phyloP scores from a whole-genome alignment of 2,888 invertebrate genomes.

The Trissonchulus latispiculum region DNA sequence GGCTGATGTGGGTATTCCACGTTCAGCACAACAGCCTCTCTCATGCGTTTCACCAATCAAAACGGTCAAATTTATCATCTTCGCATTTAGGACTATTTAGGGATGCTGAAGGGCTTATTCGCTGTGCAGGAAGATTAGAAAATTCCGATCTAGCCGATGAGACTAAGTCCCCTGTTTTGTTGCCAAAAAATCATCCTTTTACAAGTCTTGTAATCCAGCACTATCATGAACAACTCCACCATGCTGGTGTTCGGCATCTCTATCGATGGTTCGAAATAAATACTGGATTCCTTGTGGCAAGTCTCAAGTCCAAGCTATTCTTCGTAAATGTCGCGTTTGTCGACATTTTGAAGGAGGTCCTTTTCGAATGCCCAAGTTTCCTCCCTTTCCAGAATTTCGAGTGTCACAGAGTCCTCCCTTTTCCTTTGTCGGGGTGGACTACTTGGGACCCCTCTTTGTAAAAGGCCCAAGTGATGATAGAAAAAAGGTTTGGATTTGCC shows the following conservation, averaged over 20 bases:
- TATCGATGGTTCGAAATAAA: slow-evolving; percentile 3
- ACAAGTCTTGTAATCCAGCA: background rate
- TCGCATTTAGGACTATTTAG: no score
- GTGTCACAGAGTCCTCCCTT: slow-evolving; percentile 4
- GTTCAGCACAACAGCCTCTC: background rate
- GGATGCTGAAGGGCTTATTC: no score
- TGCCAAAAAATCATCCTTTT: slow-evolving; percentile 11
- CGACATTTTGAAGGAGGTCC: background rate
- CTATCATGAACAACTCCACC: no score
- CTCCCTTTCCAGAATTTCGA: no score
- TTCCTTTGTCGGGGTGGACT: slow-evolving; percentile 4
- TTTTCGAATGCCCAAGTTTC: background rate
- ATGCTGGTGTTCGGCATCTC: no score
- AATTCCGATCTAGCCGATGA: background rate
- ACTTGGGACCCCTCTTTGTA: no score
- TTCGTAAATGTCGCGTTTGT: background rate
- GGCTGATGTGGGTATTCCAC: background rate
- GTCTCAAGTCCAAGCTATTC: slow-evolving; percentile 1
- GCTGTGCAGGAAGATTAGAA: slow-evolving; percentile 10
- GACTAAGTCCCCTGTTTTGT: slow-evolving; percentile 1
- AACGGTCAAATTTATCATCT: background rate
- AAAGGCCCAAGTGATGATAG: no score
- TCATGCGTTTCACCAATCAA: no score
- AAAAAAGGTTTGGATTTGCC: no score
- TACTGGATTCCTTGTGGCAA: slow-evolving; percentile 16